These are phyloP conservation scores for Dipodomys ordii DNA, from an alignment of 2,113 vertebrate genomes.

Conservation along the genomic window DNA sequence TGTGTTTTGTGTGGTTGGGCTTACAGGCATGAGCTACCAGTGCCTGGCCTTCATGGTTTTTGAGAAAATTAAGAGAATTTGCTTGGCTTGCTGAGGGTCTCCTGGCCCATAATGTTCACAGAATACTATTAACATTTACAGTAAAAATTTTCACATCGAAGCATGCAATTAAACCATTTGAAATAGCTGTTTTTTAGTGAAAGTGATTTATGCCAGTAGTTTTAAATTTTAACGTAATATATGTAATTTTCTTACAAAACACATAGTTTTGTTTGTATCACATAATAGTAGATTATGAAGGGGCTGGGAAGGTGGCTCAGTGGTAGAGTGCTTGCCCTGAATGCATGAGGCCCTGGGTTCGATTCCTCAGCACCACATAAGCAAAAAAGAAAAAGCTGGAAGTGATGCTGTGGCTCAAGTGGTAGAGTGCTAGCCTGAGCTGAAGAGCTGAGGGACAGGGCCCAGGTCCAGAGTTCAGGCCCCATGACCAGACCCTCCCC, in stretches of 20 bases:
- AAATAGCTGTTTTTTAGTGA: neutral
- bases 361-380: too few species aligned
- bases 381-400: too few species aligned
- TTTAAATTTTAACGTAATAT: neutral
- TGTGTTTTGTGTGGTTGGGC: too few species aligned
- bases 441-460: too few species aligned
- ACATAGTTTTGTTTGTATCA: slow-evolving; percentile 1
- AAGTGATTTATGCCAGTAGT: neutral
- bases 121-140: neutral
- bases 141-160: neutral
- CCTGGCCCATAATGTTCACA: neutral
- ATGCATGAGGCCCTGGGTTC: too few species aligned
- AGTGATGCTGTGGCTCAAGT: too few species aligned
- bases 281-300: neutral
- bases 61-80: slow-evolving; percentile 19
- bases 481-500: too few species aligned
- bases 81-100: neutral
- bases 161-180: neutral
- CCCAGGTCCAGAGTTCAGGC: too few species aligned
- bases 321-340: too few species aligned
- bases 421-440: too few species aligned
- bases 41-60: neutral
- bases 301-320: too few species aligned
- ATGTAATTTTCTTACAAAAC: neutral
- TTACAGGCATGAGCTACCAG: too few species aligned